Base-by-base conservation (phyloP, 2,797 vertebrate genomes). In the Pipistrellus kuhlii region DNA sequence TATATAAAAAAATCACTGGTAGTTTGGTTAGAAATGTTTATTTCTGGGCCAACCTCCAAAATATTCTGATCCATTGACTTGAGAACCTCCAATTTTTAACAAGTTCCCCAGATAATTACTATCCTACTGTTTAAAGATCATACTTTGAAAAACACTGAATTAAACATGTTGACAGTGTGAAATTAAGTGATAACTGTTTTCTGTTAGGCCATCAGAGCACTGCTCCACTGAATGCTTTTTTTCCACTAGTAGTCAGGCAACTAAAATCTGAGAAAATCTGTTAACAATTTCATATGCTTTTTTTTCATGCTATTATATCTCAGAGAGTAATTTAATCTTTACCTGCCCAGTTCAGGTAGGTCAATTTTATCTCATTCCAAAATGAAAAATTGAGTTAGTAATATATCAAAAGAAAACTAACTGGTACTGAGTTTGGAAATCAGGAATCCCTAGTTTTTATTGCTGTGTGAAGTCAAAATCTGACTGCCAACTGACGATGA, bases 141-240 rank as follows among this genome's bases (percentile, higher is more conserved):
- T 46, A 82, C 15, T 81, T 94, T 73, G n/a, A 77, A 91, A 91
- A 93, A 55, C 27, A 80, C 0, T 93, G 35, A 93, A 93, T 77
- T 86, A 93, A 78, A 86, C n/a, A 91, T 20, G 10, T 73, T 71
- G 80, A 64, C 30, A 38, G 55, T 46, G 35, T 91, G 18, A 90
- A 92, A 81, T 82, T 87, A 90, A 78, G 21, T 73, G 53, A n/a
- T 64, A 73, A 81, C 25, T 59, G 51, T 93, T 91, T 66, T 53
- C 62, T 91, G 76, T 48, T 21, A 88, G 14, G 25, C 7, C 27
- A 72, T 51, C 18, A 73, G 48, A 88, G 25, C 46, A 46, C 17
- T 44, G n/a, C 18, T 12, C 25, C 38, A 91, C 51, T 71, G 48
- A 85, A 30, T 69, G 48, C 27, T 91, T 91, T 73, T 64, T 51